phyloP scores from a whole-genome alignment of 2,888 invertebrate species.

The Cataglyphis livida region DNA sequence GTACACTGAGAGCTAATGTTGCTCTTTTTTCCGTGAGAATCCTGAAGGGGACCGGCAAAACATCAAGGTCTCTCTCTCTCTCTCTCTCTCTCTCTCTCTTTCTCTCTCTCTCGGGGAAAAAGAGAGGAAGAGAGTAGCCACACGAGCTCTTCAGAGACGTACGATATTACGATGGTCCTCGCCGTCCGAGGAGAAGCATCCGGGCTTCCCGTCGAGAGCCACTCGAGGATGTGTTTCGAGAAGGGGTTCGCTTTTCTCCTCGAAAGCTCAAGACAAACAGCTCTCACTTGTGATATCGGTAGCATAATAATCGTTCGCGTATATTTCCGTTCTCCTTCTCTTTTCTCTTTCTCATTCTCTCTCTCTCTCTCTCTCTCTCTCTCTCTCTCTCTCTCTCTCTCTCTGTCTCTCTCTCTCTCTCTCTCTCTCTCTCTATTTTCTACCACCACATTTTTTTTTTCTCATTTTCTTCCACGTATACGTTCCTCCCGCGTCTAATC shows the following conservation, averaged over 20 bases:
- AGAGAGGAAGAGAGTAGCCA: conserved; percentile 64
- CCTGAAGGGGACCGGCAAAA: conserved; percentile 78
- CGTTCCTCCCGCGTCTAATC: conserved; percentile 51
- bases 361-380: background rate
- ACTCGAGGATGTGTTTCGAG: conserved; percentile 79
- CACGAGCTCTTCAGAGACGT: conserved; percentile 75
- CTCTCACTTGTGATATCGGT: conserved; percentile 77
- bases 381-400: background rate
- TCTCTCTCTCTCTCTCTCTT: conserved; percentile 55
- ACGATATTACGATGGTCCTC: conserved; percentile 79
- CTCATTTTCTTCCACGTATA: conserved; percentile 44
- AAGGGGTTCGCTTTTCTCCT: conserved; percentile 76
- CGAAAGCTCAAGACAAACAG: conserved; percentile 76
- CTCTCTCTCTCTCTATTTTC: background rate
- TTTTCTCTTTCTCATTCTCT: background rate
- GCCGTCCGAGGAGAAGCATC: conserved; percentile 68
- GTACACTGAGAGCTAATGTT: conserved; percentile 63
- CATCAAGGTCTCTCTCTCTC: conserved; percentile 74
- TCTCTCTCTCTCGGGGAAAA: conserved; percentile 43
- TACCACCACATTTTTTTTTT: conserved; percentile 31
- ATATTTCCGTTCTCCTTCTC: conserved; percentile 30
- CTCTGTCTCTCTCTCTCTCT: background rate
- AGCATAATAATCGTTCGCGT: conserved; percentile 78
- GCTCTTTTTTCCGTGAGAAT: conserved; percentile 67
- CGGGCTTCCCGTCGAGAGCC: conserved; percentile 80